These are phyloP conservation scores for Scaptodrosophila latifasciaeformis DNA, from an alignment of 2,888 invertebrate genomes.

Conservation along the genomic window DNA sequence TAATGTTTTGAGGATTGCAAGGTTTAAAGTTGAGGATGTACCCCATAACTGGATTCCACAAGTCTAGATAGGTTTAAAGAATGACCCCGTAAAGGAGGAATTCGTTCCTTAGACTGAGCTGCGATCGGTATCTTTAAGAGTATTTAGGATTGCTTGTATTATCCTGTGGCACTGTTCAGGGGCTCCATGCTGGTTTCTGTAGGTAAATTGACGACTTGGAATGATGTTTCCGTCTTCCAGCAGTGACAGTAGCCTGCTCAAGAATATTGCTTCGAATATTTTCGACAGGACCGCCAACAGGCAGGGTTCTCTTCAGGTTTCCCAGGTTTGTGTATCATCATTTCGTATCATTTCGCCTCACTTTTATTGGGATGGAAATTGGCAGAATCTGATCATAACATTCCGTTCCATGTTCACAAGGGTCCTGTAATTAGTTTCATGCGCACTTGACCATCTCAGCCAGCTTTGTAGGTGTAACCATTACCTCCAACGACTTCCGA, in stretches of 20 bases:
- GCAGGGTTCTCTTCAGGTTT: constrained; percentile 7
- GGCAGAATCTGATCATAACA: background rate
- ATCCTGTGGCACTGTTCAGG: constrained; percentile 3
- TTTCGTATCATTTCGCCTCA: background rate
- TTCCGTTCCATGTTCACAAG: constrained; percentile 2
- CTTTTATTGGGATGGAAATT: background rate
- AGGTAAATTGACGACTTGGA: background rate
- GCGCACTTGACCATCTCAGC: background rate
- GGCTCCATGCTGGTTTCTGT: constrained; percentile 4
- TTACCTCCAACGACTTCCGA: background rate
- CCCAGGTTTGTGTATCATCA: constrained; percentile 8
- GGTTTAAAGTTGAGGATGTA: background rate
- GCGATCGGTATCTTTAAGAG: background rate
- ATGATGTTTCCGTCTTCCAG: background rate
- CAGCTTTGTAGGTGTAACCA: constrained; percentile 7
- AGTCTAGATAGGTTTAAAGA: background rate
- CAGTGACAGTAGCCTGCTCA: background rate
- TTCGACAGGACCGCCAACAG: constrained; percentile 4
- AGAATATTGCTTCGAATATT: constrained; percentile 8
- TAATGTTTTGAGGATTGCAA: background rate
- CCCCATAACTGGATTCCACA: background rate
- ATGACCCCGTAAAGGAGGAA: background rate
- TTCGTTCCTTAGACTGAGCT: background rate
- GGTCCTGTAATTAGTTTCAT: constrained; percentile 3
- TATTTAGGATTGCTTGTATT: background rate